phyloP scores from a whole-genome alignment of 1,140 invertebrate genomes.

The Pemphigus obesinymphae region DNA sequence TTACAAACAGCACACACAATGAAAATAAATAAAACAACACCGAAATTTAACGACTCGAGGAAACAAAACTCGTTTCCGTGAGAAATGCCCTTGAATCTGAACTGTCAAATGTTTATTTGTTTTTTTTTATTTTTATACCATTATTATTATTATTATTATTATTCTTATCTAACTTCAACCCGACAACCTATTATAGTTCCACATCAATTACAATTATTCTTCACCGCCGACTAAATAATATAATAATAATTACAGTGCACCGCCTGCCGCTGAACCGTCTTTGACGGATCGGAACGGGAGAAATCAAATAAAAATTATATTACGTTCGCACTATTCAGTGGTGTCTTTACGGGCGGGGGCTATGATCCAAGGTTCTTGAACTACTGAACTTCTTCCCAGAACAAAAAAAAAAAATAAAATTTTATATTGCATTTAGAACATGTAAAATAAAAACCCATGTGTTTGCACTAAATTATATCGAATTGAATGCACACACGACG shows the following conservation, averaged over 20 bases:
- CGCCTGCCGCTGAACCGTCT: not conserved
- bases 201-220: conserved; percentile 26
- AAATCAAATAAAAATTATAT: not conserved
- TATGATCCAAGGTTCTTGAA: too few species aligned
- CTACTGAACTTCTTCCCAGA: too few species aligned
- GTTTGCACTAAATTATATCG: too few species aligned
- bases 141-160: too few species aligned
- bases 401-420: too few species aligned
- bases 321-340: too few species aligned
- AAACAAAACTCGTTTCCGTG: conserved; percentile 19
- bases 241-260: not conserved
- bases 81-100: not conserved
- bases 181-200: not conserved
- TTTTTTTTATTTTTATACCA: too few species aligned
- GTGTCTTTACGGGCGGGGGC: too few species aligned
- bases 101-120: not conserved
- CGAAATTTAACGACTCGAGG: not conserved
- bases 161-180: not conserved
- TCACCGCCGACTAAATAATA: not conserved
- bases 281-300: not conserved
- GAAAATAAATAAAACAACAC: not conserved
- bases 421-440: too few species aligned
- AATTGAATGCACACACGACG: too few species aligned
- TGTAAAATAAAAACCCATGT: too few species aligned
- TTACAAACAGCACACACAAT: too few species aligned